A percentile compares a stretch with the other conserved stretches of the same genome.
phyloP scores from a whole-genome alignment of 1,140 invertebrate genomes.

The Zaprionus ornatus region DNA sequence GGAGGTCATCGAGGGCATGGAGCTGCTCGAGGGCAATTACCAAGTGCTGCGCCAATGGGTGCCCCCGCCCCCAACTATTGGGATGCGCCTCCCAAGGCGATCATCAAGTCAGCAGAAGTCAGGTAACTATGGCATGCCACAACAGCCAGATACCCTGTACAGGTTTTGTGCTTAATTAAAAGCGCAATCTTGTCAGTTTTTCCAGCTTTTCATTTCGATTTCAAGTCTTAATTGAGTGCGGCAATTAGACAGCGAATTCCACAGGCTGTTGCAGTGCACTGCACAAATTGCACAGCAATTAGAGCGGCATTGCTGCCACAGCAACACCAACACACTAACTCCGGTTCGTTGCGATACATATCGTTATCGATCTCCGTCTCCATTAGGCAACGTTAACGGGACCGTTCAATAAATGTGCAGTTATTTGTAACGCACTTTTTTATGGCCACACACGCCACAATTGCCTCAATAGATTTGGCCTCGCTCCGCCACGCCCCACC shows the following conservation, averaged over 20 bases:
- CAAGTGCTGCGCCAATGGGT: constrained; percentile 82
- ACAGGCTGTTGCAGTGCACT: constrained; percentile 40
- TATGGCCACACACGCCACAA: constrained; percentile 66
- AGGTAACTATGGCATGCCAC: constrained; percentile 59
- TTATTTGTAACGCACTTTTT: constrained; percentile 80
- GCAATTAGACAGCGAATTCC: constrained; percentile 73
- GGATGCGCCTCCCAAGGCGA: constrained; percentile 82
- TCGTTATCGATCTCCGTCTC: constrained; percentile 12
- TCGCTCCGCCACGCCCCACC: constrained; percentile 26
- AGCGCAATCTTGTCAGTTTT: constrained; percentile 9
- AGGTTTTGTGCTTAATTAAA: constrained; percentile 37
- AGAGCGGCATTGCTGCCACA: constrained; percentile 36
- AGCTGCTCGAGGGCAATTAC: constrained; percentile 82
- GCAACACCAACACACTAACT: background rate
- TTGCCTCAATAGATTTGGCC: constrained; percentile 69
- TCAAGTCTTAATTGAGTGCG: constrained; percentile 72
- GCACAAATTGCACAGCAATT: constrained; percentile 76
- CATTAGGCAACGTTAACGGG: constrained; percentile 57
- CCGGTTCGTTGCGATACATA: background rate
- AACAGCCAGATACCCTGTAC: background rate
- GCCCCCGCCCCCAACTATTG: constrained; percentile 82
- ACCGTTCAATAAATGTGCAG: constrained; percentile 67
- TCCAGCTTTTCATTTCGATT: constrained; percentile 24
- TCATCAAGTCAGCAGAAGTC: constrained; percentile 83
- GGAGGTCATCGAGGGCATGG: constrained; percentile 83